phyloP scores from a whole-genome alignment of 1,140 invertebrate species.

The Trichonephila clavipes region DNA sequence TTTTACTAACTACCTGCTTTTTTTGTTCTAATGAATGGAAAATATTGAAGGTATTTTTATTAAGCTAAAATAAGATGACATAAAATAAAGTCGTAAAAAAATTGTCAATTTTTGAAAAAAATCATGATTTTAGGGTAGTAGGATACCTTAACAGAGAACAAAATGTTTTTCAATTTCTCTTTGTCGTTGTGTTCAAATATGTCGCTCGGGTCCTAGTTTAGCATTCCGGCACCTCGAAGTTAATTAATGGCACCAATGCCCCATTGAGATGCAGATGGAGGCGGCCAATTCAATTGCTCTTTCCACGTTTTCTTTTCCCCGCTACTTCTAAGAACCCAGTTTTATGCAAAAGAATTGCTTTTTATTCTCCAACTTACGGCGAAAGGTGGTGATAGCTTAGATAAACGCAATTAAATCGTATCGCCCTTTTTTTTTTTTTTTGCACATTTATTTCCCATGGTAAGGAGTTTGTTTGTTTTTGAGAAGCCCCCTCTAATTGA shows the following conservation, averaged over 20 bases:
- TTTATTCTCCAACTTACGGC: conserved; percentile 8
- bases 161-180: no score
- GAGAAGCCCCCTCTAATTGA: conserved; percentile 35
- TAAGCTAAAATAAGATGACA: no score
- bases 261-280: conserved; percentile 30
- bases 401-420: conserved; percentile 47
- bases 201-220: neutral
- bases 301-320: neutral
- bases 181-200: neutral
- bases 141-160: no score
- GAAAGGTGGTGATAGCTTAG: conserved; percentile 39
- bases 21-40: no score
- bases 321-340: neutral
- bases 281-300: conserved; percentile 33
- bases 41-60: no score
- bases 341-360: neutral
- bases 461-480: neutral
- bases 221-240: neutral
- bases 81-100: no score
- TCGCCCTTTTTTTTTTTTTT: neutral
- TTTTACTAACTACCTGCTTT: no score
- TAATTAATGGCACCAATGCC: conserved; percentile 33
- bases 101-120: no score
- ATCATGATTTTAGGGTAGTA: no score
- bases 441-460: neutral